Percentiles rank a stretch among this genome's conserved stretches.
phyloP scores from a whole-genome alignment of 2,888 invertebrate species.

The Pasiphila rectangulata region DNA sequence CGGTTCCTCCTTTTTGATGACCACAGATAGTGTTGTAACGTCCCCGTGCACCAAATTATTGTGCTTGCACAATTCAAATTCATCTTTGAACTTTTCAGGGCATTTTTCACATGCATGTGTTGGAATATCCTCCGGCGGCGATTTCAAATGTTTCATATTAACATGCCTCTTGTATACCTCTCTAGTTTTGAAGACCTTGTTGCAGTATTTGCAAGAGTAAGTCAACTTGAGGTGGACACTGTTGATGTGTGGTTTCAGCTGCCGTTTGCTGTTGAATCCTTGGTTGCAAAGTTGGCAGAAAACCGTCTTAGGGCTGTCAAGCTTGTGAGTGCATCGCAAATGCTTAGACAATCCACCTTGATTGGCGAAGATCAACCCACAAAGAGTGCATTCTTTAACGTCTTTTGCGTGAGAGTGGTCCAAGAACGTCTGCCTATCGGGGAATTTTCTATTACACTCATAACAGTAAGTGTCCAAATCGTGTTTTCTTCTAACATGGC shows the following conservation, averaged over 20 bases:
- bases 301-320: constrained; percentile 57
- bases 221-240: constrained; percentile 67
- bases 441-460: constrained; percentile 66
- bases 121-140: constrained; percentile 31
- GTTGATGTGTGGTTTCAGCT: constrained; percentile 63
- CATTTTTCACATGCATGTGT: constrained; percentile 64
- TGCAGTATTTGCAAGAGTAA: constrained; percentile 62
- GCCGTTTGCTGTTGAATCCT: constrained; percentile 64
- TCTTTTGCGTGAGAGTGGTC: constrained; percentile 63
- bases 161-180: constrained; percentile 67
- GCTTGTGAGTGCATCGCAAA: constrained; percentile 63
- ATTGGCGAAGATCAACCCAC: constrained; percentile 65
- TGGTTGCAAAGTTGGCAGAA: constrained; percentile 65
- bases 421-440: constrained; percentile 55
- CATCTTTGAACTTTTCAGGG: constrained; percentile 56
- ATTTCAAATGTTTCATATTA: constrained; percentile 55
- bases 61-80: constrained; percentile 65
- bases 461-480: constrained; percentile 60
- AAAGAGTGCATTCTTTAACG: constrained; percentile 62
- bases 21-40: constrained; percentile 6
- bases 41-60: constrained; percentile 51
- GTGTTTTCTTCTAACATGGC: constrained; percentile 68
- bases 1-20: constrained; percentile 46
- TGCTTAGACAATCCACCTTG: constrained; percentile 67
- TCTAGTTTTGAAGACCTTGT: constrained; percentile 63